phyloP scores from a whole-genome alignment of 92 coral and sea anemone genomes.

The Blastomussa wellsi region DNA sequence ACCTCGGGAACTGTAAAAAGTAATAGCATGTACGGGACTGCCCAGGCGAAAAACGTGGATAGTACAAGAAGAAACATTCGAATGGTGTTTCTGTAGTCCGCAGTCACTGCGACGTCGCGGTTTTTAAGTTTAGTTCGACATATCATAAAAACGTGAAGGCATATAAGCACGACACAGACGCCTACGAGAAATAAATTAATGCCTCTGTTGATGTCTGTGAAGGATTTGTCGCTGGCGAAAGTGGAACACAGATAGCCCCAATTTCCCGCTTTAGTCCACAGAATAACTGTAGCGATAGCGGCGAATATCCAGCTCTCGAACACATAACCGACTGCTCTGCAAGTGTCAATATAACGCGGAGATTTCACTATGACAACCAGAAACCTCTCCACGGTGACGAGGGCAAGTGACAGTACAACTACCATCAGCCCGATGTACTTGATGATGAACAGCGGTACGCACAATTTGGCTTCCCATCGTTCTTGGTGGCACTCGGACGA shows the following conservation, averaged over 20 bases:
- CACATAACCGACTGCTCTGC: slow-evolving; percentile 84
- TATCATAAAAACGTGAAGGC: slow-evolving; percentile 59
- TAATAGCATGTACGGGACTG: slow-evolving; percentile 72
- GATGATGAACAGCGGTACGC: slow-evolving; percentile 80
- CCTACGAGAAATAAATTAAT: slow-evolving; percentile 62
- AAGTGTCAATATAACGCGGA: slow-evolving; percentile 71
- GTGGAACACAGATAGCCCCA: slow-evolving; percentile 92
- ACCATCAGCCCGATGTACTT: slow-evolving; percentile 75
- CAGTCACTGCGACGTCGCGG: slow-evolving; percentile 26
- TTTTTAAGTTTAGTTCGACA: slow-evolving; percentile 63
- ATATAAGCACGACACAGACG: slow-evolving; percentile 59
- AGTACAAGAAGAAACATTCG: slow-evolving; percentile 72
- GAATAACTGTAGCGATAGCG: slow-evolving; percentile 67
- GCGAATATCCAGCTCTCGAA: slow-evolving; percentile 88
- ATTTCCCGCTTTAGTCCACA: slow-evolving; percentile 79
- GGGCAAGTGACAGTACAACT: slow-evolving; percentile 67
- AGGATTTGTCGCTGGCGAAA: slow-evolving; percentile 60
- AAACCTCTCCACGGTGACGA: slow-evolving; percentile 72
- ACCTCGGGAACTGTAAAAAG: slow-evolving; percentile 67
- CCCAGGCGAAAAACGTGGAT: slow-evolving; percentile 76
- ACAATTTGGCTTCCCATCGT: slow-evolving; percentile 73
- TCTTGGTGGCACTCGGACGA: slow-evolving; percentile 73
- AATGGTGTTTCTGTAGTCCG: slow-evolving; percentile 69
- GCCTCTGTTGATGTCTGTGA: slow-evolving; percentile 71
- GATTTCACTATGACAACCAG: slow-evolving; percentile 63